Base-by-base conservation (phyloP, 2,113 vertebrate genomes). In the Myiagra hebetior region DNA sequence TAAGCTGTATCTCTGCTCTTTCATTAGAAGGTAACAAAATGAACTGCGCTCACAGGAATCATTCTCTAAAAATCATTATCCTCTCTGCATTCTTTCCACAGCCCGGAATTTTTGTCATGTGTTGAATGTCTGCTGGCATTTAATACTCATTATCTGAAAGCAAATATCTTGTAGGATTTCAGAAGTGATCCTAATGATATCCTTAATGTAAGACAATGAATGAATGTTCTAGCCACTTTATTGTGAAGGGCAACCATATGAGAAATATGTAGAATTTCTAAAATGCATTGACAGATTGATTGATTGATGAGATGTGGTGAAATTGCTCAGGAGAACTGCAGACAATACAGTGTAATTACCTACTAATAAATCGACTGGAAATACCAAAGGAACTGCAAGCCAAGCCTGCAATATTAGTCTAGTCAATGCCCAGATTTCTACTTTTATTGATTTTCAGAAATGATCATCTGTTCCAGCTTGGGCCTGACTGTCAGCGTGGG, bases 361-460 rank as follows among this genome's bases (percentile, higher is more conserved):
- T 93, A 63, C 82, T 86, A 91, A 97, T 84, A 96, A 93, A 95
- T 95, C 0, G 11, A 78, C 53, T 74, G 53, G 52, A 87, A 91
- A 63, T 90, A 85, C 11, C 47, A 78, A 91, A 91, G 70, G 85
- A 95, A 93, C 68, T 77, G 39, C 68, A 64, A 87, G 42, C 39
- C 60, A 93, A 92, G 35, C 33, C 73, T 94, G 57, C 21, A 93
- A 76, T 89, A 90, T 91, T 76, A 75, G 39, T 91, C 57, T 44
- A 64, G 75, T 84, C 80, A 65, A 83, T 81, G 39, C 46, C 53
- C n/a, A 41, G 53, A 56, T 89, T 91, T 87, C 72, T 81, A 46
- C 63, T 92, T 93, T 52, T 94, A 96, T 89, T 93, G 93, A 93
- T 89, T 93, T 96, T 92, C 88, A 87, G 63, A 91, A 93, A 92